Evolutionary conservation across 2,113 vertebrate genomes (phyloP).

Genomic region (Sturnira hondurensis): DNA sequence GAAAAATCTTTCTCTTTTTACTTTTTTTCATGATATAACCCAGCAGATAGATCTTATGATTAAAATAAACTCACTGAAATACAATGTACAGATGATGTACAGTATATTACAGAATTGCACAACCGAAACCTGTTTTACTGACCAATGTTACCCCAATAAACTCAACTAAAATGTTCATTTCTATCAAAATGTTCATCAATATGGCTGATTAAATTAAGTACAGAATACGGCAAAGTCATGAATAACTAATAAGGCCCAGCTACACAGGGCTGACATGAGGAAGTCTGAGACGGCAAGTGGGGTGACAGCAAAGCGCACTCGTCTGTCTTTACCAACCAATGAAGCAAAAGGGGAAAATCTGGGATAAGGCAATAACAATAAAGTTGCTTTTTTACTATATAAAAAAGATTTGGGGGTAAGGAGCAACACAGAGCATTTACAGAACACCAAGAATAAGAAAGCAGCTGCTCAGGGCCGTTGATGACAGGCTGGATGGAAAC

Average conservation of each 20-base stretch:
- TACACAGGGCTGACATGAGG: background rate
- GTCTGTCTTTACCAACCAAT: background rate
- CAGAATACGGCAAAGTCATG: background rate
- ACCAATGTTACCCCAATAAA: background rate
- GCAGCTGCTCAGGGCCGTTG: background rate
- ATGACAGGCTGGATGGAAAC: background rate
- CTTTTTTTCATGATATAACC: background rate
- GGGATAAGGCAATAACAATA: background rate
- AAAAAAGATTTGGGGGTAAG: background rate
- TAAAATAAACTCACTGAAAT: background rate
- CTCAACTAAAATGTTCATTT: background rate
- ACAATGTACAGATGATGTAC: background rate
- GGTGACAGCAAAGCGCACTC: accelerated
- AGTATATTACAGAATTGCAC: background rate
- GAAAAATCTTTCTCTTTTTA: background rate
- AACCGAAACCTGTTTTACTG: background rate
- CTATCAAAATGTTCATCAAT: background rate
- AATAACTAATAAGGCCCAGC: background rate
- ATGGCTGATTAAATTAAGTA: background rate
- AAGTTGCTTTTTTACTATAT: background rate
- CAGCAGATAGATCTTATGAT: background rate
- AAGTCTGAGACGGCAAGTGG: background rate
- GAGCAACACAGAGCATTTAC: background rate
- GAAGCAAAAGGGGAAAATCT: background rate
- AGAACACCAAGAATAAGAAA: background rate